Evolutionary conservation across 30 jellyfish, hydroid and myxozoan species (phyloP).

Genomic region (Nemopilema nomurai): DNA sequence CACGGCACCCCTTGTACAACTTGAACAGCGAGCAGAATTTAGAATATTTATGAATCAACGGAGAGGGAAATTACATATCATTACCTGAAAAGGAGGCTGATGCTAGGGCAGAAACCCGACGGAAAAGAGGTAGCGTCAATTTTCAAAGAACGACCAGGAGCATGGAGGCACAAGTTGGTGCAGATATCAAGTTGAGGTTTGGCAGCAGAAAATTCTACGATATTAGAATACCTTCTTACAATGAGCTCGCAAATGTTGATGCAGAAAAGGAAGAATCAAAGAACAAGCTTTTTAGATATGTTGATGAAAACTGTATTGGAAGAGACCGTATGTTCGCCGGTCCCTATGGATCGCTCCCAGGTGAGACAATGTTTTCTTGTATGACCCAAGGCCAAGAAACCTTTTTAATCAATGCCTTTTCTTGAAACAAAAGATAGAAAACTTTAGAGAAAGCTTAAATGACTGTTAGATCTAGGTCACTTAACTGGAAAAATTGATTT

Average conservation of each 20-base stretch:
- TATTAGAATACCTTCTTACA: slow-evolving; percentile 50
- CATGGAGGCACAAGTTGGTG: slow-evolving; percentile 56
- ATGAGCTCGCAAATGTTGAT: slow-evolving; percentile 12
- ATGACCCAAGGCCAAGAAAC: no score
- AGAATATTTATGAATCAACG: no score
- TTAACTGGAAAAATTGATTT: background rate
- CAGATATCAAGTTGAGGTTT: slow-evolving; percentile 27
- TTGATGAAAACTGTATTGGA: slow-evolving; percentile 72
- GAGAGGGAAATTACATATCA: no score
- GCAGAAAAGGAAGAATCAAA: slow-evolving; percentile 24
- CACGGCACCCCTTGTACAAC: no score
- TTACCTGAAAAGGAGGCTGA: background rate
- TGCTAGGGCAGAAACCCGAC: no score
- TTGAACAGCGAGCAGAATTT: no score
- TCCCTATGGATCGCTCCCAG: slow-evolving; percentile 71
- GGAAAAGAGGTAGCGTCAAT: no score
- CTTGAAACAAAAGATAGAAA: no score
- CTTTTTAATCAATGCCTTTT: no score
- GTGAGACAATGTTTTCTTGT: slow-evolving; percentile 9
- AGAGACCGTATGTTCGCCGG: slow-evolving; percentile 65
- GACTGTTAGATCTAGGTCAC: no score
- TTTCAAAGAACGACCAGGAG: no score
- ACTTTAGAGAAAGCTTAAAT: no score
- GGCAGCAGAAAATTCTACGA: slow-evolving; percentile 71
- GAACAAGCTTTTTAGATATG: slow-evolving; percentile 27